Evolutionary conservation across 1,140 invertebrate genomes (phyloP), one percentile per base, ranked within the genome.

Genomic region (Drosophila parvula): DNA sequence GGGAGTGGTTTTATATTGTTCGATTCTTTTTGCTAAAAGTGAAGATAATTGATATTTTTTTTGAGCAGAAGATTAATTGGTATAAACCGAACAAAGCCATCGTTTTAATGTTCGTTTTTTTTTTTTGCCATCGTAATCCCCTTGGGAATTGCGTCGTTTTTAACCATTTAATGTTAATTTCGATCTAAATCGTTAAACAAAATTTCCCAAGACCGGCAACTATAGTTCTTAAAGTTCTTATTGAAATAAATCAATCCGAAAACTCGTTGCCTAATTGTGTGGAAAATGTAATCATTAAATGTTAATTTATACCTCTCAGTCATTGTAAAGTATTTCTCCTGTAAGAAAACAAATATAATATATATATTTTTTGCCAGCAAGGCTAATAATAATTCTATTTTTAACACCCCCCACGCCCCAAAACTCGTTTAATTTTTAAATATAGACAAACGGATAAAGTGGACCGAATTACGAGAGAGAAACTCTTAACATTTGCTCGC

Each of bases 381-480:
- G n/a, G 30, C 48, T 53, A 27, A 55, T 38, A 6, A 45, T n/a
- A 48, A 47, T 62, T 62, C 32, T 47, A 61, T 38, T 38, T 61
- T 16, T 22, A 63, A 1, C 10, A 32, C 32, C 27, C 32, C 32
- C 3, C 10, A 32, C 32, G 34, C 32, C 32, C 27, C 28, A 10
- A 63, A 63, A 48, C 9, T 14, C 55, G 60, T 22, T 32, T 40
- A 34, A 41, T n/a, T 48, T 14, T 27, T 27, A 30, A 16, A 48
- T 40, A 38, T 28, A 43, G 60, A 43, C 36, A 65, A 47, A 51
- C 36, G 28, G 28, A 65, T 40, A 61, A 65, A 65, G 27, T 50
- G 62, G 62, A 65, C 60, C 44, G 22, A 69, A 68, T 68, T 65
- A 36, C 45, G 45, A 22, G n/a, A 4, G 28, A 22, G 47, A 44